Conservation (phyloP, 2,888 invertebrate genomes). For the Argynnis bischoffii region DNA sequence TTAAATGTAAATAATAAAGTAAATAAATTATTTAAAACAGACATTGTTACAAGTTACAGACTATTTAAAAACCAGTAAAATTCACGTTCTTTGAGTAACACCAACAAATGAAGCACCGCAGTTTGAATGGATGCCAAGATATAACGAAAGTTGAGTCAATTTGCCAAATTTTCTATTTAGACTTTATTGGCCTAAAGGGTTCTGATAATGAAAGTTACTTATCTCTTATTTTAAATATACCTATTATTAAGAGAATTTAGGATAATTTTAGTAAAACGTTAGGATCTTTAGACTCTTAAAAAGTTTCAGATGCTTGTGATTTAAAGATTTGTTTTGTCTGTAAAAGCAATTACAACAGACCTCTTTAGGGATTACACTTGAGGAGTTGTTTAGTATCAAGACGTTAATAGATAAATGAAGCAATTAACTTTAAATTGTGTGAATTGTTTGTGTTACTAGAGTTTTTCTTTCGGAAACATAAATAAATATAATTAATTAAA, state of each 20-base stretch:
- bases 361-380: constrained; percentile 4
- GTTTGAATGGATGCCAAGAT: constrained; percentile 36
- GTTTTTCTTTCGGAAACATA: not conserved
- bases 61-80: not conserved
- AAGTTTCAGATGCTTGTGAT: not conserved
- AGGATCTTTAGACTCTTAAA: not conserved
- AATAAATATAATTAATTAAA: not conserved
- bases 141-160: constrained; percentile 31
- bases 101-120: constrained; percentile 7
- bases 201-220: not conserved
- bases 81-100: constrained; percentile 1
- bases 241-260: not conserved
- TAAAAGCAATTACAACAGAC: constrained; percentile 7
- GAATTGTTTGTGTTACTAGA: not conserved
- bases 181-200: constrained; percentile 15
- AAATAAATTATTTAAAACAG: not conserved
- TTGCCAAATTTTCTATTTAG: constrained; percentile 30
- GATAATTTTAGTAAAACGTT: not conserved
- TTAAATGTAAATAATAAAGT: not conserved
- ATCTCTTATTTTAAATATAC: not conserved
- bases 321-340: constrained; percentile 7
- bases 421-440: constrained; percentile 7
- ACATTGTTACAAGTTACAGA: not conserved
- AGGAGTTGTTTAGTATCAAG: constrained; percentile 11
- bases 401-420: constrained; percentile 14